Conservation (phyloP, 2,888 invertebrate species). For the Campaea margaritaria region DNA sequence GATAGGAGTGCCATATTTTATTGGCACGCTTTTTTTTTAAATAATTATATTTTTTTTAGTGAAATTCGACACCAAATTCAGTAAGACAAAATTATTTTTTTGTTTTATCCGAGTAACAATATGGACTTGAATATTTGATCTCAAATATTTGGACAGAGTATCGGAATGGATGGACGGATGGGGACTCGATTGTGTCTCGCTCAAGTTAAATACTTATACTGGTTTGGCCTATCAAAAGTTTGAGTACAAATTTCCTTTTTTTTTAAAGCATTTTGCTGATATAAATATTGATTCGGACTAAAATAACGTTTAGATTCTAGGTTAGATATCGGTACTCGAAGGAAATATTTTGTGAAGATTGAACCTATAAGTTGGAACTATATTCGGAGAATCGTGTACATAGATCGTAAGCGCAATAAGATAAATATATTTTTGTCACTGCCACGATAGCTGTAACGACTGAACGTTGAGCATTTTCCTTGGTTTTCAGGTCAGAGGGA, state of each 20-base stretch:
- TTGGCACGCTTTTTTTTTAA: constrained; percentile 74
- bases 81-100: constrained; percentile 68
- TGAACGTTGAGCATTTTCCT: constrained; percentile 29
- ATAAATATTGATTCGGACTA: constrained; percentile 24
- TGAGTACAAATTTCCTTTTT: constrained; percentile 69
- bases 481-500: constrained; percentile 45
- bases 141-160: constrained; percentile 71
- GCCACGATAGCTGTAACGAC: constrained; percentile 69
- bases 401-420: constrained; percentile 61
- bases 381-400: constrained; percentile 53
- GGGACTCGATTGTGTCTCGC: constrained; percentile 39
- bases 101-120: constrained; percentile 65
- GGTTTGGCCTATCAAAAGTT: constrained; percentile 66
- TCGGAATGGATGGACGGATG: constrained; percentile 46
- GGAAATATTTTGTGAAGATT: constrained; percentile 74
- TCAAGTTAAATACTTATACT: constrained; percentile 53
- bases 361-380: constrained; percentile 53
- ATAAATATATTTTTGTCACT: constrained; percentile 80
- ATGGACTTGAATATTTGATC: constrained; percentile 80
- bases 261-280: constrained; percentile 23
- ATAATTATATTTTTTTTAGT: constrained; percentile 73
- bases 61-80: constrained; percentile 82
- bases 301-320: constrained; percentile 32
- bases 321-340: constrained; percentile 28
- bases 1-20: constrained; percentile 82